Evolutionary conservation across 2,888 invertebrate species (phyloP).

Genomic region (Fragum sueziense): DNA sequence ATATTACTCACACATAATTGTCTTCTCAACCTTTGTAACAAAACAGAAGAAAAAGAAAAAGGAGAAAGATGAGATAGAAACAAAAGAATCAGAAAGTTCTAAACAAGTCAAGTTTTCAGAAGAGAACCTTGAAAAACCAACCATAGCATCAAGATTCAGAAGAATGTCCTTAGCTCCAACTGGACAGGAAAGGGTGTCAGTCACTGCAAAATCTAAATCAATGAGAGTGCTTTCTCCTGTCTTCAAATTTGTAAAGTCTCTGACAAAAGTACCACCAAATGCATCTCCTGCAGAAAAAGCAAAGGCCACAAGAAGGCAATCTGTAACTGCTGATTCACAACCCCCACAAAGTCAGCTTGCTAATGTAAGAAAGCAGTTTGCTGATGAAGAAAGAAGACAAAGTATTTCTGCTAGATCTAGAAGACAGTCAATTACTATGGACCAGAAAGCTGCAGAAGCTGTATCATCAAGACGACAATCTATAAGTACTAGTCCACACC

Average conservation of each 20-base stretch:
- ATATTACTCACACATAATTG: too few species aligned
- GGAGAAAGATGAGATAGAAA: constrained; percentile 1
- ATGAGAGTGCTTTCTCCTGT: neutral
- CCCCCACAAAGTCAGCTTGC: neutral
- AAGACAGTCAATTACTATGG: too few species aligned
- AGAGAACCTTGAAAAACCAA: neutral
- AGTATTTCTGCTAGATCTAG: too few species aligned
- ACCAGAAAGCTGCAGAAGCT: neutral
- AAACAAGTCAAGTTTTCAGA: constrained; percentile 15
- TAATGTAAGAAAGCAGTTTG: too few species aligned
- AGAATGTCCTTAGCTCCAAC: constrained; percentile 9
- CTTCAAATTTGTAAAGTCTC: neutral
- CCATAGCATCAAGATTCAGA: neutral
- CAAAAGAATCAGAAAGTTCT: neutral
- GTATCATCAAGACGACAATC: neutral
- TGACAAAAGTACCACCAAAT: neutral
- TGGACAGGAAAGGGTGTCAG: neutral
- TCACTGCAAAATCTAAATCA: neutral
- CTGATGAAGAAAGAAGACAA: too few species aligned
- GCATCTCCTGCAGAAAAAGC: neutral
- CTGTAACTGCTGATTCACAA: neutral
- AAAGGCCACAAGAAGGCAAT: neutral
- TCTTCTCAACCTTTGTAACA: too few species aligned
- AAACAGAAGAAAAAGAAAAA: constrained; percentile 16
- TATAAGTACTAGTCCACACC: neutral